A percentile compares a stretch with the other conserved stretches of the same genome.
phyloP scores from a whole-genome alignment of 2,113 vertebrate species.

The Tupaia tana region DNA sequence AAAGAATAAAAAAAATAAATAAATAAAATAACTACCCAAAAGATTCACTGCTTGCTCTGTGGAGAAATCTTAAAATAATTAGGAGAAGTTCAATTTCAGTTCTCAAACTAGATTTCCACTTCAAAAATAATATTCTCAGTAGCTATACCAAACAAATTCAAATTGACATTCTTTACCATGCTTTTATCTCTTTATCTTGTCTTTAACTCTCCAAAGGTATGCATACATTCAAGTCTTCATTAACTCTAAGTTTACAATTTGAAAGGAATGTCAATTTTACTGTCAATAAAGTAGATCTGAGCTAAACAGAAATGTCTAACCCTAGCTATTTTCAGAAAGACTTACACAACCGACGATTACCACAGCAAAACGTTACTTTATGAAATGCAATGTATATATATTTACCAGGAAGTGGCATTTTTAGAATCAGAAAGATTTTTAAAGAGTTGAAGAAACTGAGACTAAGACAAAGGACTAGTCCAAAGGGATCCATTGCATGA shows the following conservation, averaged over 20 bases:
- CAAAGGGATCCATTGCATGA: neutral
- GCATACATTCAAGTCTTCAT: neutral
- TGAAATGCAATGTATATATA: neutral
- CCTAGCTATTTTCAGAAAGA: neutral
- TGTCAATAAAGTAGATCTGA: neutral
- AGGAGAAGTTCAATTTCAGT: conserved; percentile 27
- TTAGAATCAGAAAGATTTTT: neutral
- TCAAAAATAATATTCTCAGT: neutral
- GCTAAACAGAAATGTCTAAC: neutral
- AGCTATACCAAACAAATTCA: neutral
- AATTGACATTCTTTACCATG: neutral
- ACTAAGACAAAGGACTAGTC: neutral
- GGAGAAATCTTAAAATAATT: neutral
- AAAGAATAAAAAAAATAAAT: neutral
- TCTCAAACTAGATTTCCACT: conserved; percentile 26
- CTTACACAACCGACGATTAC: neutral
- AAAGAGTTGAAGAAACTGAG: neutral
- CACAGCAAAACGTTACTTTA: neutral
- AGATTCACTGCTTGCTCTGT: neutral
- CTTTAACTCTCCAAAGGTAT: neutral
- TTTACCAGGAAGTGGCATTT: neutral
- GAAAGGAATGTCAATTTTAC: neutral
- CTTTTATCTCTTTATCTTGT: neutral
- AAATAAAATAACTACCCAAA: neutral
- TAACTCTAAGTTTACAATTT: neutral